Evolutionary conservation across 2,888 invertebrate genomes (phyloP).

Genomic region (Sinhomidia bicolor): DNA sequence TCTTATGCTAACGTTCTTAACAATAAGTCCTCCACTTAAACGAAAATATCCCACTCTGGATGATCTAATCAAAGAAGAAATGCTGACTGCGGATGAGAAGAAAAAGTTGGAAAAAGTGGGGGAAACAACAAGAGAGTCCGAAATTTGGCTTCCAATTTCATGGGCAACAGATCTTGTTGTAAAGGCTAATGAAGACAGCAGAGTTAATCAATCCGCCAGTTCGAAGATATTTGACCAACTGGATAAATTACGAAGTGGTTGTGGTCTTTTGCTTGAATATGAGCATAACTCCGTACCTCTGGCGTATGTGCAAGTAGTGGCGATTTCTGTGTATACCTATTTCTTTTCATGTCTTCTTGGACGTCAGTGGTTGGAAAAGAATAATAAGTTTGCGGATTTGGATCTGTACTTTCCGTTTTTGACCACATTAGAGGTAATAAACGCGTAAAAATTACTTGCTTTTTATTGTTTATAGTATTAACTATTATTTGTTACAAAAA

Average conservation of each 20-base stretch:
- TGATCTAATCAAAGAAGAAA: slow-evolving; percentile 81
- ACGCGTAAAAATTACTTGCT: too few relatives aligned
- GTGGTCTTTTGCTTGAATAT: slow-evolving; percentile 81
- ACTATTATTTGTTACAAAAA: slow-evolving; percentile 78
- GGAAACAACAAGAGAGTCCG: too few relatives aligned
- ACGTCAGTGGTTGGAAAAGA: slow-evolving; percentile 81
- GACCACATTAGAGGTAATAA: background rate
- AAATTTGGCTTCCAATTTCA: slow-evolving; percentile 81
- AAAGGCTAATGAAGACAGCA: slow-evolving; percentile 80
- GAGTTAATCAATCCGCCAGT: slow-evolving; percentile 82
- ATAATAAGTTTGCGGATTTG: background rate
- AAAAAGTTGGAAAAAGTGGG: slow-evolving; percentile 47
- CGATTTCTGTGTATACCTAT: slow-evolving; percentile 83
- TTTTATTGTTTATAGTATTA: too few relatives aligned
- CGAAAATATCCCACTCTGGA: slow-evolving; percentile 81
- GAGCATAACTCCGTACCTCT: slow-evolving; percentile 82
- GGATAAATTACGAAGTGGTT: slow-evolving; percentile 81
- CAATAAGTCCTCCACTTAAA: slow-evolving; percentile 81
- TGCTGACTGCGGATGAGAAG: slow-evolving; percentile 81
- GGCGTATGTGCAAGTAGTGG: slow-evolving; percentile 83
- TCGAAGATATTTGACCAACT: slow-evolving; percentile 82
- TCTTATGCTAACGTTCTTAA: slow-evolving; percentile 80
- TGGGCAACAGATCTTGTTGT: slow-evolving; percentile 81
- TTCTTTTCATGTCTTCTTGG: slow-evolving; percentile 83
- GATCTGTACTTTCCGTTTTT: background rate